Evolutionary conservation across 1,140 invertebrate species (phyloP), one percentile per base, ranked within the genome.

Genomic region (Archegozetes longisetosus): DNA sequence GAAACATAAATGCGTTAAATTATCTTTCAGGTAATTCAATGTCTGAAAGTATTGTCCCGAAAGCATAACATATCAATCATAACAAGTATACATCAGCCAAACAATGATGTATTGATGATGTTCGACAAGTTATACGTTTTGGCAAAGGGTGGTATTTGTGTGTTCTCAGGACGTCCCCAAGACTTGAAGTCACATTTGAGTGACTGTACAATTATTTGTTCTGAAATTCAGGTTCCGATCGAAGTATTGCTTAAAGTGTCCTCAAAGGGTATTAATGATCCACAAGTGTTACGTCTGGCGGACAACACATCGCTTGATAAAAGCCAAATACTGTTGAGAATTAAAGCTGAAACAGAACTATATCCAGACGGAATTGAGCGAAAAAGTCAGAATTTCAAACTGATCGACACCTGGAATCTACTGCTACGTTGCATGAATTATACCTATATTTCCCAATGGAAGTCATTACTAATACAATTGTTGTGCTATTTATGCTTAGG

Each of bases 401-500:
- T 55, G 14, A 23, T 14, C 2, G 27, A 24, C 14, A 17, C 32
- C 28, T 55, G 24, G n/a, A 23, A 29, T 17, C n/a, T 47, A 13
- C 13, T 32, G 1, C 54, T 55, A 2, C 54, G 54, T 32, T 55
- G 32, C 24, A 24, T n/a, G n/a, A 17, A n/a, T 28, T 20, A 20
- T 25, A 1, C 32, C 32, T 23, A 28, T n/a, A 22, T 14, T 23
- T 25, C 27, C 25, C 25, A 29, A 12, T 55, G 54, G 54, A 53
- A 55, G 17, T 17, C 3, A 2, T 49, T n/a, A 12, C 24, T 26
- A 20, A 32, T 55, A 3, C 14, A 61, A 53, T 56, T 55, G 58
- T 55, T 55, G 54, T 25, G 52, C 51, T 64, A 60, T 55, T 49
- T 60, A 53, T 56, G 48, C 49, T 63, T 49, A 32, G 58, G 54